These are phyloP conservation scores for Drosophila orosa DNA, from an alignment of 1,140 invertebrate species.

Conservation along the genomic window DNA sequence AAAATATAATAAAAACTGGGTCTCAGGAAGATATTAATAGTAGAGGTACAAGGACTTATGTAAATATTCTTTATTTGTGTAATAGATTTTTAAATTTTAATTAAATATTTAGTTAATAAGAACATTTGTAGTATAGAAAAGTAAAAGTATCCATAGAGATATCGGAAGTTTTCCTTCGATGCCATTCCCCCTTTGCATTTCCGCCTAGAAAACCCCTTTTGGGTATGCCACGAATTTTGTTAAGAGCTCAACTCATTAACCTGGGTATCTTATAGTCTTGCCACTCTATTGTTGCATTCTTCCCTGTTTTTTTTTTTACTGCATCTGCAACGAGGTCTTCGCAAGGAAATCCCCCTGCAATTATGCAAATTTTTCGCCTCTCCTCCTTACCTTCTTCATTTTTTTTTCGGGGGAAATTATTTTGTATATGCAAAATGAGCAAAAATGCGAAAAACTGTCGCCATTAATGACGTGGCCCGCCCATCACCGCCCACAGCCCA, in stretches of 20 bases:
- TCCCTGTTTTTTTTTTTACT: background rate
- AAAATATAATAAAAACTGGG: background rate
- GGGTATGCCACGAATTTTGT: background rate
- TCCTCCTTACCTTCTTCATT: slow-evolving; percentile 9
- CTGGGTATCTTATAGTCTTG: slow-evolving; percentile 9
- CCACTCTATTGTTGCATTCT: too few relatives aligned
- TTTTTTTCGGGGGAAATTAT: slow-evolving; percentile 59
- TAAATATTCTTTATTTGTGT: background rate
- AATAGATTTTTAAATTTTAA: background rate
- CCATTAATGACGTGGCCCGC: slow-evolving; percentile 61
- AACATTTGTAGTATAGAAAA: too few relatives aligned
- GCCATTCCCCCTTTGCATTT: background rate
- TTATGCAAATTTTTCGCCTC: slow-evolving; percentile 60
- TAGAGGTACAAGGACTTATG: background rate
- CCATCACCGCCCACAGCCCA: slow-evolving; percentile 14
- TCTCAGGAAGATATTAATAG: background rate
- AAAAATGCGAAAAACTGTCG: slow-evolving; percentile 60
- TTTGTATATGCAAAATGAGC: slow-evolving; percentile 50
- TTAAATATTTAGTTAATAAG: background rate
- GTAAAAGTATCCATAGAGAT: too few relatives aligned
- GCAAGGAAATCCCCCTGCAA: slow-evolving; percentile 34
- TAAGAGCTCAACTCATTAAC: background rate
- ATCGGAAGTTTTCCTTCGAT: too few relatives aligned
- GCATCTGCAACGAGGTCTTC: slow-evolving; percentile 14
- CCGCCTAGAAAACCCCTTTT: background rate